Evolutionary conservation across 2,797 vertebrate species (phyloP).

Genomic region (Channa striata): DNA sequence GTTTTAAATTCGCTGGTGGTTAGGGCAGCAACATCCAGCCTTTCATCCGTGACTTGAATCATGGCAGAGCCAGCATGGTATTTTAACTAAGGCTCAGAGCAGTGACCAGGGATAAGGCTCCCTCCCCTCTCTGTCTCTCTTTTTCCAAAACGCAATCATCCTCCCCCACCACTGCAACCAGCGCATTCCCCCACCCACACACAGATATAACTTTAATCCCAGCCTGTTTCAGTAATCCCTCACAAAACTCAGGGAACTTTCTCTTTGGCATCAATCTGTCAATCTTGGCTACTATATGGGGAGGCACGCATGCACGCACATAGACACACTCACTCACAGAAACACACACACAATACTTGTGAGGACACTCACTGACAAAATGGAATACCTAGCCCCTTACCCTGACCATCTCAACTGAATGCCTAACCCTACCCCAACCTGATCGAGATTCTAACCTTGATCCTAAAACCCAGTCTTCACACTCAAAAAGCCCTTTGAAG

Average conservation of each 20-base stretch:
- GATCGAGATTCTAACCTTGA: too few species aligned
- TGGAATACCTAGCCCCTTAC: too few species aligned
- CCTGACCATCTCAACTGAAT: too few species aligned
- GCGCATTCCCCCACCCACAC: slow-evolving; percentile 31
- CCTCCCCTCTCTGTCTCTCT: slow-evolving; percentile 22
- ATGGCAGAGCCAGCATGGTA: slow-evolving; percentile 8
- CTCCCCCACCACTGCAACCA: slow-evolving; percentile 51
- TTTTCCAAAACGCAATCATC: slow-evolving; percentile 66
- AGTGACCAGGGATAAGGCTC: slow-evolving; percentile 45
- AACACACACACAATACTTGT: too few species aligned
- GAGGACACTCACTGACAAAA: too few species aligned
- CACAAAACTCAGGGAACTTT: slow-evolving; percentile 71
- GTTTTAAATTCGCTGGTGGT: slow-evolving; percentile 19
- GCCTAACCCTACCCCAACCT: too few species aligned
- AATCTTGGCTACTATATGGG: slow-evolving; percentile 14
- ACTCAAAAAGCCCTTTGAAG: too few species aligned
- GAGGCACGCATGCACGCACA: slow-evolving; percentile 1
- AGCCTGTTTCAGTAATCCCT: slow-evolving; percentile 75
- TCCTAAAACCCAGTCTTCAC: too few species aligned
- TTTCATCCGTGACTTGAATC: slow-evolving; percentile 54
- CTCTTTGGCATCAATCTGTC: slow-evolving; percentile 69
- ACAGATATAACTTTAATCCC: slow-evolving; percentile 68
- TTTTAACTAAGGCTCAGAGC: slow-evolving; percentile 49
- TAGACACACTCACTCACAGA: too few species aligned
- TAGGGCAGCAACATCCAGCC: slow-evolving; percentile 6